Evolutionary conservation across 64 coral and sea anemone genomes (phyloP).

Genomic region (Stichodactyla helianthus): DNA sequence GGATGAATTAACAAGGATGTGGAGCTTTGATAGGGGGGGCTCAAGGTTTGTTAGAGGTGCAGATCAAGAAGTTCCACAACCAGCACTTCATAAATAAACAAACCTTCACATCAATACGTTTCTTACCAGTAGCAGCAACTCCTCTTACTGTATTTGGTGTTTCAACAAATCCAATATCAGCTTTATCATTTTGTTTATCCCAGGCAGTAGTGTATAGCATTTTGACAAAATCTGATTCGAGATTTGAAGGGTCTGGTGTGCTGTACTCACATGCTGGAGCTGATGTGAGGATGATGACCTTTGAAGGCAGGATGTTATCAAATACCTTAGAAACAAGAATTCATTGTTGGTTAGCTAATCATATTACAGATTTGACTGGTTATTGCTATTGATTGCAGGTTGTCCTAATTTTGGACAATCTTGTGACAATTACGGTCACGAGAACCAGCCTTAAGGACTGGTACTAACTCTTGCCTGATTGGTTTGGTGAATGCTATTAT

Average conservation of each 20-base stretch:
- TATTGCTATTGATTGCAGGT: too few species aligned
- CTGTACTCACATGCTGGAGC: slow-evolving; percentile 72
- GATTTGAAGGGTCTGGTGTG: slow-evolving; percentile 46
- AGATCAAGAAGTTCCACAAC: too few species aligned
- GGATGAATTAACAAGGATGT: too few species aligned
- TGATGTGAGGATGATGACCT: slow-evolving; percentile 68
- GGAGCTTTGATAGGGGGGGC: too few species aligned
- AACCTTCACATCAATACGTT: not conserved
- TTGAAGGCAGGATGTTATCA: slow-evolving; percentile 59
- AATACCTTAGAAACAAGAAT: slow-evolving; percentile 46
- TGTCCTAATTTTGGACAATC: too few species aligned
- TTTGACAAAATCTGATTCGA: slow-evolving; percentile 77
- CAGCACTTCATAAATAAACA: too few species aligned
- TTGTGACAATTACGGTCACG: too few species aligned
- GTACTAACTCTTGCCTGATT: not conserved
- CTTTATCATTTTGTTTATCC: slow-evolving; percentile 24
- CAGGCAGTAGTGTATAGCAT: slow-evolving; percentile 71
- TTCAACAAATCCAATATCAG: slow-evolving; percentile 54
- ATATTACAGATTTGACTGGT: too few species aligned
- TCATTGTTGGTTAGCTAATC: not conserved
- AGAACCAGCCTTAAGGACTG: too few species aligned
- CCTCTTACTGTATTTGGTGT: slow-evolving; percentile 74
- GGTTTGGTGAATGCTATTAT: not conserved
- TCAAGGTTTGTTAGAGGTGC: too few species aligned
- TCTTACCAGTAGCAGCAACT: slow-evolving; percentile 70